Evolutionary conservation across 2,113 vertebrate species (phyloP), one percentile per base, ranked within the genome.

Genomic region (Thalassoma bifasciatum): DNA sequence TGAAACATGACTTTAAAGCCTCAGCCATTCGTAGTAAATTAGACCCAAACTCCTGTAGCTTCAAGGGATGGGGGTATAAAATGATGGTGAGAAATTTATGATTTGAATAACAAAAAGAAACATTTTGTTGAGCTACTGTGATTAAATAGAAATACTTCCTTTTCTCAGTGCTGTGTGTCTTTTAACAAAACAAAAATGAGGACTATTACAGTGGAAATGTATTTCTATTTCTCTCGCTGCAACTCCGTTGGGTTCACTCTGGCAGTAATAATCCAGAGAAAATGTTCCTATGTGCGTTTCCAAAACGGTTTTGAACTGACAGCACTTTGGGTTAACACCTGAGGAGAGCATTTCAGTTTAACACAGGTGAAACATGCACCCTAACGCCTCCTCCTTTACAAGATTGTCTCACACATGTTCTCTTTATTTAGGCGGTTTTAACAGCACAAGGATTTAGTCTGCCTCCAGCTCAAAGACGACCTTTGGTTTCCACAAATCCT

Each of bases 351-450:
- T 74, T 50, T 78, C 24, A 5, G 17, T 73, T 70, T 3, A 8
- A 47, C 34, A 52, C 3, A 51, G 49, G 61, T 77, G 68, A 75
- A 72, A 63, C 52, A n/a, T 51, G 47, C 17, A 21, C 50, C 65
- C 49, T 4, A 6, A 0, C 5, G n/a, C 62, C 60, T 61, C 59
- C 63, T 46, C 72, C 51, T 74, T 58, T 24, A 49, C 30, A 16
- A 30, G 47, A 53, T 30, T 22, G 54, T 59, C 50, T 79, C 77
- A 7, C 77, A 51, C 75, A 10, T 37, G 46, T 62, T 53, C 23
- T 75, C 66, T 80, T 88, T 71, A 77, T 81, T 86, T 81, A 66
- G 79, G 44, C 23, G 6, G 19, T 57, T 82, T 82, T 75, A 79
- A 72, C 19, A 8, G 61, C 21, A 4, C 57, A 2, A 8, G 57